These are phyloP conservation scores for Cyphomyrus plagiostoma DNA, from an alignment of 2,113 vertebrate genomes.

Conservation along the genomic window DNA sequence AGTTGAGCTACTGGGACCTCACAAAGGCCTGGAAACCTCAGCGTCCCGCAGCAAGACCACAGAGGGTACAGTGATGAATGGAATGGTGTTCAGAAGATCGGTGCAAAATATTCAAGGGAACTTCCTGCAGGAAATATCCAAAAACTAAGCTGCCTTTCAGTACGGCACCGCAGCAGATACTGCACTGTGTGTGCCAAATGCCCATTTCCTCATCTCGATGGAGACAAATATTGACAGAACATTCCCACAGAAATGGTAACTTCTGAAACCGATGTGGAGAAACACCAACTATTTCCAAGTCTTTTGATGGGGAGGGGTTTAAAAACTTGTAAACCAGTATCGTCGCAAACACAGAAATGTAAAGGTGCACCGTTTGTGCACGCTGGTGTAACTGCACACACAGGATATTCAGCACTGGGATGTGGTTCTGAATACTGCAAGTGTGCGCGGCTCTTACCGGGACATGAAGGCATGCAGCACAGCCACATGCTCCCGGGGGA, in stretches of 20 bases:
- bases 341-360: background rate
- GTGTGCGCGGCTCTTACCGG: conserved; percentile 62
- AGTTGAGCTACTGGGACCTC: background rate
- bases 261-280: background rate
- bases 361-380: background rate
- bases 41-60: background rate
- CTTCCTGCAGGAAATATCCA: conserved; percentile 1
- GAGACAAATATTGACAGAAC: background rate
- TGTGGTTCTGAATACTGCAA: background rate
- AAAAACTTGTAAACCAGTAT: background rate
- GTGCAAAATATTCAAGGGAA: background rate
- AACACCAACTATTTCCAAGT: background rate
- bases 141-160: background rate
- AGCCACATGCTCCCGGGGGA: conserved; percentile 66
- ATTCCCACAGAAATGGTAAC: background rate
- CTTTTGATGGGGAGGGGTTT: background rate
- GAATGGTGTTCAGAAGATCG: background rate
- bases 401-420: background rate
- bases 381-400: background rate
- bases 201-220: background rate
- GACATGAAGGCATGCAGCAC: conserved; percentile 76
- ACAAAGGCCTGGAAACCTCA: background rate
- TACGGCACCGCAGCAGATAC: background rate
- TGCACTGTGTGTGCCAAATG: background rate
- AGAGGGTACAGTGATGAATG: background rate